Conservation (phyloP, 2,888 invertebrate genomes). For the Synanthedon formicaeformis region DNA sequence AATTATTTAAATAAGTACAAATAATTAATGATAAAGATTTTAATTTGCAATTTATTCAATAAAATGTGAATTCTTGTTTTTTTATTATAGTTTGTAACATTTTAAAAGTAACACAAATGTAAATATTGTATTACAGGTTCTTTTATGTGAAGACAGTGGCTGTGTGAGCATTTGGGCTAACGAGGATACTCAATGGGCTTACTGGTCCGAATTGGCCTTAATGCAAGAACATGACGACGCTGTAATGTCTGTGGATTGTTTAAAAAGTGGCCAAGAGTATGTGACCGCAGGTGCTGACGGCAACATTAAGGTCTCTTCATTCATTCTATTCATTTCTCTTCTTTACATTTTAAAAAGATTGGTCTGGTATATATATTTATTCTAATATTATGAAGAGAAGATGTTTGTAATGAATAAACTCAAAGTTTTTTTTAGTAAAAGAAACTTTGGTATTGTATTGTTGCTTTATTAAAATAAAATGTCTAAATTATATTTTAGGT, state of each 20-base stretch:
- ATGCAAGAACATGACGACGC: conserved; percentile 56
- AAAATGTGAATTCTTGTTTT: not conserved
- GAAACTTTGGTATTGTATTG: no score
- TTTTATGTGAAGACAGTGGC: conserved; percentile 59
- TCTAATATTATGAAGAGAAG: no score
- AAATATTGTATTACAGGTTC: conserved; percentile 26
- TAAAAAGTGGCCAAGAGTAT: conserved; percentile 39
- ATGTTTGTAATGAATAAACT: no score
- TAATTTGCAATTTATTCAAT: no score
- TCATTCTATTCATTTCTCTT: not conserved
- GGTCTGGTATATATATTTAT: no score
- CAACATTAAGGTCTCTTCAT: conserved; percentile 61
- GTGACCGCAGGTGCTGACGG: conserved; percentile 60
- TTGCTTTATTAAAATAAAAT: no score
- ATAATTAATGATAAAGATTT: no score
- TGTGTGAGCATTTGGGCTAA: conserved; percentile 46
- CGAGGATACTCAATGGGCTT: conserved; percentile 36
- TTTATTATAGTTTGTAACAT: not conserved
- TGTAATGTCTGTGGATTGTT: conserved; percentile 41
- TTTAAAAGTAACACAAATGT: no score
- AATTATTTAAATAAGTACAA: no score
- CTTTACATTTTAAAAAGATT: no score
- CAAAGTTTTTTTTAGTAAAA: no score
- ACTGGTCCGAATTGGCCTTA: conserved; percentile 41
- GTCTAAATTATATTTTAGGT: conserved; percentile 31